Evolutionary conservation across 2,113 vertebrate genomes (phyloP).

Genomic region (Pseudorhombus dupliciocellatus): DNA sequence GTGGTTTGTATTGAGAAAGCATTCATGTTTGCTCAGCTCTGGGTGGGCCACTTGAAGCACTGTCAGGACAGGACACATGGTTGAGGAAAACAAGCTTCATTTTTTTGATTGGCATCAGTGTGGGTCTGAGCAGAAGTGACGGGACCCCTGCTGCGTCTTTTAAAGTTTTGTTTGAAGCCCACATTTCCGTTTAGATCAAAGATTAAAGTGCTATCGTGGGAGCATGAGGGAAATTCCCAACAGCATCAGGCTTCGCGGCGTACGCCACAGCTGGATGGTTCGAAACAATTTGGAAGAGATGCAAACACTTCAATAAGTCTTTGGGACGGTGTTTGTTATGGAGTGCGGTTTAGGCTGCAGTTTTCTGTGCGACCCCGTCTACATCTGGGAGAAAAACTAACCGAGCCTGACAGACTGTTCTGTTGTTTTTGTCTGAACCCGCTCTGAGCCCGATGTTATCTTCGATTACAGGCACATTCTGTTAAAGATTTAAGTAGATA

Average conservation of each 20-base stretch:
- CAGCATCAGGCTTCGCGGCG: slow-evolving; percentile 1
- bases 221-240: slow-evolving; percentile 17
- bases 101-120: slow-evolving; percentile 20
- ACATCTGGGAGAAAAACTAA: too few relatives aligned
- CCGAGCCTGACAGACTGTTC: too few relatives aligned
- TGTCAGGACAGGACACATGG: slow-evolving; percentile 29
- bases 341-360: too few relatives aligned
- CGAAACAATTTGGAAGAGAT: too few relatives aligned
- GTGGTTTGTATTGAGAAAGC: slow-evolving; percentile 22
- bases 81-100: slow-evolving; percentile 23
- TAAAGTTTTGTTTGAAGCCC: slow-evolving; percentile 9
- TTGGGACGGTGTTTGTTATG: too few relatives aligned
- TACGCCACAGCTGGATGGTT: not conserved
- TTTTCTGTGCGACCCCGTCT: too few relatives aligned
- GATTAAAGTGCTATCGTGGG: slow-evolving; percentile 19
- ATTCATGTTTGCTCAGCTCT: slow-evolving; percentile 27
- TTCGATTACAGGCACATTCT: not conserved
- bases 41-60: slow-evolving; percentile 32
- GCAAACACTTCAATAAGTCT: too few relatives aligned
- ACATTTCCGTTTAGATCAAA: not conserved
- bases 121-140: slow-evolving; percentile 10
- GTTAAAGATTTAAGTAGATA: not conserved
- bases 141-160: slow-evolving; percentile 6
- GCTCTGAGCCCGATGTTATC: not conserved
- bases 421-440: not conserved